Conservation (phyloP, 2,113 vertebrate genomes). For the Sander vitreus region DNA sequence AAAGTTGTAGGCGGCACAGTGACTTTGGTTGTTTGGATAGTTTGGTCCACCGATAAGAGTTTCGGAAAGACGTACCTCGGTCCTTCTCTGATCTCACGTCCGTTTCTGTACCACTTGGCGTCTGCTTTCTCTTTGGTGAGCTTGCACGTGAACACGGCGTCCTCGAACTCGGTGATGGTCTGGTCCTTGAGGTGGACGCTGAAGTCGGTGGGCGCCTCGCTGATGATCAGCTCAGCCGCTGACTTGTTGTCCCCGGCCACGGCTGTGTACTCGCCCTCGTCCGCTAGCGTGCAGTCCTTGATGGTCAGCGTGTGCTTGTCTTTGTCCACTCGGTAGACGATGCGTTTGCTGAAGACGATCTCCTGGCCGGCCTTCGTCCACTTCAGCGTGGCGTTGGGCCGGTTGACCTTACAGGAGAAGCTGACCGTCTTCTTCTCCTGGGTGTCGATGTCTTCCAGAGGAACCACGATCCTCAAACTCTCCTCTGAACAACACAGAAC, state of each 20-base stretch:
- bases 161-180: constrained; percentile 96
- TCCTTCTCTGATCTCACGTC: constrained; percentile 96
- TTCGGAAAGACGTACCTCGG: constrained; percentile 85
- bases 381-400: constrained; percentile 90
- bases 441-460: constrained; percentile 95
- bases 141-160: constrained; percentile 94
- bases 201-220: constrained; percentile 97
- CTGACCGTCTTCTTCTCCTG: constrained; percentile 96
- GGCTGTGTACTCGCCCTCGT: constrained; percentile 96
- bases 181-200: constrained; percentile 91
- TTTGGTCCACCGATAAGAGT: background rate
- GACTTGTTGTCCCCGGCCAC: constrained; percentile 92
- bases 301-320: constrained; percentile 95
- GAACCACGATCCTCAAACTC: constrained; percentile 92
- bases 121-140: constrained; percentile 96
- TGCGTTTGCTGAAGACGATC: constrained; percentile 87
- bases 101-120: constrained; percentile 96
- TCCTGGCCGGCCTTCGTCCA: constrained; percentile 96
- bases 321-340: constrained; percentile 93
- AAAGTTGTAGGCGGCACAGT: too few species aligned
- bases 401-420: constrained; percentile 98
- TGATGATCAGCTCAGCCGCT: constrained; percentile 95
- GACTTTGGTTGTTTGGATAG: background rate
- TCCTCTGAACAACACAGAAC: constrained; percentile 87
- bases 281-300: constrained; percentile 93